Evolutionary conservation across 2,113 vertebrate species (phyloP), one percentile per base, ranked within the genome.

Genomic region (Morone chrysops): DNA sequence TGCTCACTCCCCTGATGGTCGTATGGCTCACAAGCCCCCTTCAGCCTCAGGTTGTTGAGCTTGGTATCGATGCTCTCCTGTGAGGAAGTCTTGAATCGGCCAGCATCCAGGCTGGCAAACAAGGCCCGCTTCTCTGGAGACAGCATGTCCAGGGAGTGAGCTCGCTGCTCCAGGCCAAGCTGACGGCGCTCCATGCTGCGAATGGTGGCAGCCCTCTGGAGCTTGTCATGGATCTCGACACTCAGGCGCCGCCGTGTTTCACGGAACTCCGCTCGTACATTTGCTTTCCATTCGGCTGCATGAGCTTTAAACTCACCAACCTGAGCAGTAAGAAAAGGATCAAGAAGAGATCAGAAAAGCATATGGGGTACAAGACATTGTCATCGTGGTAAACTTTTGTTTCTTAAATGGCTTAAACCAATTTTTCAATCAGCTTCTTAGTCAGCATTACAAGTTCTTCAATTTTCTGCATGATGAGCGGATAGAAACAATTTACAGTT

Each of bases 241-340:
- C 98, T 99, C 48, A 99, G 95, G 10, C 98, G 95, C 9, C 98
- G 92, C 20, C 98, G 93, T 0, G 98, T 99, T 93, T 99, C 98
- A 60, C 97, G 95, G 86, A 99, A 97, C 93, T 99, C 98, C 0
- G 98, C 98, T 0, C 97, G 97, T 47, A 99, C 96, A 0, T 98
- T 99, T 3, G 98, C 98, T 91, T 99, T 99, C 98, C 98, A 99
- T 81, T 99, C 98, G 0, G 96, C 98, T 0, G 98, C 98, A 0
- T 99, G 98, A 75, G 97, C 98, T 92, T 99, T 99, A 89, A 99
- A 96, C 91, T 98, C 98, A 16, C 97, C 98, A 0, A 99, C 98
- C 98, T 99, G 85, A 14, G 18, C 5, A 68, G 41, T 3, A 25
- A 47, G 6, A 12, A 57, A 38, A 56, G 4, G 10, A 63, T 81